Evolutionary conservation across 2,113 vertebrate genomes (phyloP).

Genomic region (Alethe diademata): DNA sequence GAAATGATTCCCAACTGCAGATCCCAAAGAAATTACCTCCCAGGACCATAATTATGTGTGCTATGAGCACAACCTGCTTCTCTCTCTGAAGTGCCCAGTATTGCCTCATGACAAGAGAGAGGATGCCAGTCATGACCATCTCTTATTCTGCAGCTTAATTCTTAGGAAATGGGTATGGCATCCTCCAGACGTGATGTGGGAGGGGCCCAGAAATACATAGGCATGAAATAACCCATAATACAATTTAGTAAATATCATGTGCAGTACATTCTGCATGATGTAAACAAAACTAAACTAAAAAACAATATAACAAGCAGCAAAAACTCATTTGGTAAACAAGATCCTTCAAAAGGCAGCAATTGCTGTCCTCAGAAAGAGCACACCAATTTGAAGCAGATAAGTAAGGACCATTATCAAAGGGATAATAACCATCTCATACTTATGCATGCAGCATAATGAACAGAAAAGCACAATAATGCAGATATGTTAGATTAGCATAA

Average conservation of each 20-base stretch:
- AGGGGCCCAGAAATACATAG: neutral
- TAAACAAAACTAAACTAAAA: slow-evolving; percentile 66
- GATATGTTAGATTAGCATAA: slow-evolving; percentile 74
- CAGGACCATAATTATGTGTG: neutral
- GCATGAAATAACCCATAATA: neutral
- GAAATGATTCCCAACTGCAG: neutral
- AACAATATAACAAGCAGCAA: slow-evolving; percentile 10
- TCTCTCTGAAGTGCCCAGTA: neutral
- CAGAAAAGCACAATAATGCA: slow-evolving; percentile 66
- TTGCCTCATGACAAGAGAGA: neutral
- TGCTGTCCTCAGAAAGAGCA: slow-evolving; percentile 41
- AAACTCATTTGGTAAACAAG: slow-evolving; percentile 58
- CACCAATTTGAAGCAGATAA: slow-evolving; percentile 69
- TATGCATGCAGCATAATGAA: slow-evolving; percentile 68
- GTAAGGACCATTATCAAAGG: slow-evolving; percentile 65
- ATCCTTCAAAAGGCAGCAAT: slow-evolving; percentile 50
- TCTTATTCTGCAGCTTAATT: neutral
- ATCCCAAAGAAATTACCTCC: neutral
- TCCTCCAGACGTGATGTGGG: neutral
- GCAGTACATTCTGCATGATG: slow-evolving; percentile 42
- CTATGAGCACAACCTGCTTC: neutral
- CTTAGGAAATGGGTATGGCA: neutral
- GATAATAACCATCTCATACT: slow-evolving; percentile 69
- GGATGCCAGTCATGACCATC: neutral
- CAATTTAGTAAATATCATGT: slow-evolving; percentile 37